These are phyloP conservation scores for Mungos mungo DNA, from an alignment of 2,113 vertebrate genomes.

Conservation along the genomic window DNA sequence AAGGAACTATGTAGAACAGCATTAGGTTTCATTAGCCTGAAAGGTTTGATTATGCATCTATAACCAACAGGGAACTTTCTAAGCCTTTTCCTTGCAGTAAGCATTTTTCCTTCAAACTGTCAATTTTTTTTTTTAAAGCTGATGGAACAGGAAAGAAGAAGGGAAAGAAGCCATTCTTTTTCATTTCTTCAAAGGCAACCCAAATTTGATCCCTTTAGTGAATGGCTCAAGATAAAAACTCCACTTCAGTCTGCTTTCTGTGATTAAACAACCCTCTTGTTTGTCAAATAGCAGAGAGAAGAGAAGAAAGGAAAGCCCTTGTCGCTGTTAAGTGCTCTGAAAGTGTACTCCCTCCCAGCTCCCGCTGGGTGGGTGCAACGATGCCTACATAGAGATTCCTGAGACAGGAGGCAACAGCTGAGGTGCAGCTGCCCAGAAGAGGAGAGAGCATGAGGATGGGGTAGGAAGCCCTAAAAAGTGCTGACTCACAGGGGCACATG, in stretches of 20 bases:
- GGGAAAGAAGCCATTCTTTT: slow-evolving; percentile 14
- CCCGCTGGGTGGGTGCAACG: background rate
- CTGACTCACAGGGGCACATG: too few relatives aligned
- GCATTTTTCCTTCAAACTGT: slow-evolving; percentile 29
- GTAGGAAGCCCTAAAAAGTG: background rate
- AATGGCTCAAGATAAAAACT: slow-evolving; percentile 65
- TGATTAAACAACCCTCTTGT: slow-evolving; percentile 71
- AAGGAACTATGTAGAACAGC: background rate
- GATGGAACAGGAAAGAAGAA: background rate
- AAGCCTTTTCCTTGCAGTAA: background rate
- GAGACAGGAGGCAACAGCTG: background rate
- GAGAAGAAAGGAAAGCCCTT: slow-evolving; percentile 30
- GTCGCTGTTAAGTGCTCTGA: slow-evolving; percentile 18
- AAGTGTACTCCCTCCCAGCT: background rate
- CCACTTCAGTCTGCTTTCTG: slow-evolving; percentile 58
- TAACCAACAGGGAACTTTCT: background rate
- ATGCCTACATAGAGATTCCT: background rate
- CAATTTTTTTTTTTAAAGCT: background rate
- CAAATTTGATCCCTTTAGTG: slow-evolving; percentile 67
- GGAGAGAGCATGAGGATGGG: background rate
- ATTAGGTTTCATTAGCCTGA: background rate
- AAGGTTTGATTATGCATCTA: background rate
- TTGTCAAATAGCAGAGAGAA: slow-evolving; percentile 58
- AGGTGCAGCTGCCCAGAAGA: background rate
- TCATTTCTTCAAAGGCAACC: slow-evolving; percentile 69